Evolutionary conservation across 2,888 invertebrate genomes (phyloP).

Genomic region (Leptopilina drosophilae): DNA sequence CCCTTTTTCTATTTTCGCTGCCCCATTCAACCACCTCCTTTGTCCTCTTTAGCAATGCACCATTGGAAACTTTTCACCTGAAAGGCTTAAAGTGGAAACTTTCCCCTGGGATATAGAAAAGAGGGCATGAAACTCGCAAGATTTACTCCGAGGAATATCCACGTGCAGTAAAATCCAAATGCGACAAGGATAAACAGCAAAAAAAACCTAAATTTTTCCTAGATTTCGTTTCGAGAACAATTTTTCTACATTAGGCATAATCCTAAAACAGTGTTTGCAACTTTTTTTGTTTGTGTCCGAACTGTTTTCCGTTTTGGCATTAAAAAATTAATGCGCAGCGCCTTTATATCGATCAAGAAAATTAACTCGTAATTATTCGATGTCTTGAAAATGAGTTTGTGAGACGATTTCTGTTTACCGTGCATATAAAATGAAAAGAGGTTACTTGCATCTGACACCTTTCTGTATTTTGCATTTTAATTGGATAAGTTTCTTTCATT

Average conservation of each 20-base stretch:
- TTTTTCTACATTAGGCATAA: no score
- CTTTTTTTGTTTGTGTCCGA: no score
- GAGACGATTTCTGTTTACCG: constrained; percentile 19
- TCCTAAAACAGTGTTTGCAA: no score
- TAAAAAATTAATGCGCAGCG: background rate
- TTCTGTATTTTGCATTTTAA: constrained; percentile 41
- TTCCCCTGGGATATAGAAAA: constrained; percentile 19
- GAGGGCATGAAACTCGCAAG: constrained; percentile 9
- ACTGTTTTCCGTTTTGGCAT: no score
- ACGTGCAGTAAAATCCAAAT: background rate
- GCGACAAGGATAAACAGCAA: no score
- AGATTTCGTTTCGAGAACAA: no score
- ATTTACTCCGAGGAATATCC: background rate
- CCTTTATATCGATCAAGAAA: background rate
- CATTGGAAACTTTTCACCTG: constrained; percentile 40
- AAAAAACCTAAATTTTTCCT: no score
- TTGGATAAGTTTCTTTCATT: constrained; percentile 41
- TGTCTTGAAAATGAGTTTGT: constrained; percentile 14
- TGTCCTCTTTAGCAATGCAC: constrained; percentile 38
- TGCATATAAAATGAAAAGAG: constrained; percentile 21
- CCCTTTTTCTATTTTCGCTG: constrained; percentile 34
- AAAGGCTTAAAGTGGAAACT: constrained; percentile 31
- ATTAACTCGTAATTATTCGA: constrained; percentile 23
- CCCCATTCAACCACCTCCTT: constrained; percentile 34
- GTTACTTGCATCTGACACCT: constrained; percentile 39